Conservation (phyloP, 2,888 invertebrate species). For the Leptopilina myrica region DNA sequence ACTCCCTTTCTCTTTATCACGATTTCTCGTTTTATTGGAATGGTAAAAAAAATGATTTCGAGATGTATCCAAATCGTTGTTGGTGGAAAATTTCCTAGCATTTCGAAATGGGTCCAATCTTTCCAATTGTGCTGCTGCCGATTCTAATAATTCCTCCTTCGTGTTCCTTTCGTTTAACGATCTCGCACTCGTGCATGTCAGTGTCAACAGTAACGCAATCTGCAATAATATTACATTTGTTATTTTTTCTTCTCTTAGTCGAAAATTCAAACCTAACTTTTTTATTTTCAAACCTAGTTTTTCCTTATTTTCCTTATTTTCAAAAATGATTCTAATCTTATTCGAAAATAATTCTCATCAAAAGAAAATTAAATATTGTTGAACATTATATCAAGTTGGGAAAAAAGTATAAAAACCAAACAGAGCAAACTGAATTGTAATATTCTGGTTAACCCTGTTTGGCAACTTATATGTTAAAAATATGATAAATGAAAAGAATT, state of each 20-base stretch:
- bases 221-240: constrained; percentile 49
- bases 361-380: too few species aligned
- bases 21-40: constrained; percentile 8
- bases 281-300: neutral
- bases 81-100: constrained; percentile 44
- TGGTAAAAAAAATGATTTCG: constrained; percentile 27
- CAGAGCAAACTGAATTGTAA: too few species aligned
- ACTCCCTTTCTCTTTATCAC: constrained; percentile 40
- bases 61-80: constrained; percentile 35
- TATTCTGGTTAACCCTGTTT: too few species aligned
- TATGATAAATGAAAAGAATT: too few species aligned
- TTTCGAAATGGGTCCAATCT: constrained; percentile 67
- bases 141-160: constrained; percentile 56
- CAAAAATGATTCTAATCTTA: too few species aligned
- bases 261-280: neutral
- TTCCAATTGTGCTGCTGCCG: constrained; percentile 68
- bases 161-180: constrained; percentile 53
- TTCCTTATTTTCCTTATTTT: too few species aligned
- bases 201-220: constrained; percentile 61
- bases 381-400: too few species aligned
- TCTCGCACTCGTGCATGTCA: constrained; percentile 56
- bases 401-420: too few species aligned
- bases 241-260: too few species aligned
- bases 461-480: too few species aligned
- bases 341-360: too few species aligned